These are phyloP conservation scores for Coregonus sp. DNA, from an alignment of 2,797 vertebrate genomes.

Conservation along the genomic window DNA sequence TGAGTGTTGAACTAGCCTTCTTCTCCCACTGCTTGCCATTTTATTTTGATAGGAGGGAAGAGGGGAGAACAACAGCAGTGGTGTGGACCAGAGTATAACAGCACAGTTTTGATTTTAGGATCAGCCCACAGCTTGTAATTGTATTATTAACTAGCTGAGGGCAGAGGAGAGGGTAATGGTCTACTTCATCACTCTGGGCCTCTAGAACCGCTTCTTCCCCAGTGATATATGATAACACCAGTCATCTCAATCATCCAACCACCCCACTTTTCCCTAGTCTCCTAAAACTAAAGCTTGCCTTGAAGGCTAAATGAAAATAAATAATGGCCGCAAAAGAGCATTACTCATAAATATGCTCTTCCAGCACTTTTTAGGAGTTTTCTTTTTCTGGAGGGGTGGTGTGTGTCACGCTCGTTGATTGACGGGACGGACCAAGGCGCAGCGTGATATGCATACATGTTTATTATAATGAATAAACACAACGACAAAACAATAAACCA, in stretches of 20 bases:
- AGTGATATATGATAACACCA: constrained; percentile 21
- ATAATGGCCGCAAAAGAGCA: constrained; percentile 10
- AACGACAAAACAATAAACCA: no score
- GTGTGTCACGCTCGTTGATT: not conserved
- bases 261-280: not conserved
- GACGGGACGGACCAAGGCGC: no score
- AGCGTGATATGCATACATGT: no score
- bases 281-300: constrained; percentile 11
- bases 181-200: constrained; percentile 23
- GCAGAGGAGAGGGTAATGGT: not conserved
- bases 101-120: constrained; percentile 27
- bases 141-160: constrained; percentile 26
- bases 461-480: no score
- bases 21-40: not conserved
- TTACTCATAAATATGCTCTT: constrained; percentile 42
- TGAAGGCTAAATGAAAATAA: constrained; percentile 17
- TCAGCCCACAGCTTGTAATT: constrained; percentile 37
- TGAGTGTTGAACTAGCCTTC: not conserved
- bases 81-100: not conserved
- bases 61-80: not conserved
- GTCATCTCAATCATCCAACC: constrained; percentile 33
- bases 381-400: not conserved
- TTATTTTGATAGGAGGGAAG: not conserved
- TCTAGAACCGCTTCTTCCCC: constrained; percentile 13
- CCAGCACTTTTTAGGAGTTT: constrained; percentile 9